Percentiles rank a stretch among this genome's conserved stretches.
These are phyloP conservation scores for Cephus runcator DNA, from an alignment of 2,888 invertebrate genomes.

Conservation along the genomic window DNA sequence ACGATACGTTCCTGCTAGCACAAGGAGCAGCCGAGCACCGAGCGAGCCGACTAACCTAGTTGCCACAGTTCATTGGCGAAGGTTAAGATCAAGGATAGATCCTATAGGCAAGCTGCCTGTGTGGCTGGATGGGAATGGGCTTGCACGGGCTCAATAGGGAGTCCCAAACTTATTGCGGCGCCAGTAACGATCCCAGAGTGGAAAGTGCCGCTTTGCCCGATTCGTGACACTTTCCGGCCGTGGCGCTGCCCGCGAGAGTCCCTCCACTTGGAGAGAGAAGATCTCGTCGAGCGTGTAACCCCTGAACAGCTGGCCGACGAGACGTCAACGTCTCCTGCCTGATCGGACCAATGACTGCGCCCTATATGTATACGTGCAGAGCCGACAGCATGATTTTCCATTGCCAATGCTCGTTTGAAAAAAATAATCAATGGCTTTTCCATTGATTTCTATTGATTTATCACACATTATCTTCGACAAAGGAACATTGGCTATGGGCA, in stretches of 20 bases:
- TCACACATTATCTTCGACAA: no score
- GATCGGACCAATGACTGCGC: neutral
- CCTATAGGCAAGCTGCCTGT: neutral
- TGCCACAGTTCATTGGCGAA: neutral
- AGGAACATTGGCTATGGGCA: no score
- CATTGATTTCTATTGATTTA: no score
- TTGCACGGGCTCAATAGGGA: neutral
- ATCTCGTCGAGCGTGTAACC: neutral
- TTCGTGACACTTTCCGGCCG: neutral
- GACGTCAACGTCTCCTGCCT: neutral
- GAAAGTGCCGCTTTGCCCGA: neutral
- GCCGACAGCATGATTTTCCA: no score
- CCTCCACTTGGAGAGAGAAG: neutral
- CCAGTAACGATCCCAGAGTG: neutral
- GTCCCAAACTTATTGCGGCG: neutral
- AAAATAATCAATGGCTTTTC: no score
- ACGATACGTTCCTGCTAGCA: neutral
- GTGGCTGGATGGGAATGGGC: neutral
- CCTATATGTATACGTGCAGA: neutral
- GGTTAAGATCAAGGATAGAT: neutral
- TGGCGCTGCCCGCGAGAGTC: neutral
- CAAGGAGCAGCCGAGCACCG: neutral
- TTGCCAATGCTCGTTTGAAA: no score
- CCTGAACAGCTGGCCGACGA: neutral
- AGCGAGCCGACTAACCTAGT: neutral